These are phyloP conservation scores for Centruroides vittatus DNA, from an alignment of 1,140 invertebrate species.

Conservation along the genomic window DNA sequence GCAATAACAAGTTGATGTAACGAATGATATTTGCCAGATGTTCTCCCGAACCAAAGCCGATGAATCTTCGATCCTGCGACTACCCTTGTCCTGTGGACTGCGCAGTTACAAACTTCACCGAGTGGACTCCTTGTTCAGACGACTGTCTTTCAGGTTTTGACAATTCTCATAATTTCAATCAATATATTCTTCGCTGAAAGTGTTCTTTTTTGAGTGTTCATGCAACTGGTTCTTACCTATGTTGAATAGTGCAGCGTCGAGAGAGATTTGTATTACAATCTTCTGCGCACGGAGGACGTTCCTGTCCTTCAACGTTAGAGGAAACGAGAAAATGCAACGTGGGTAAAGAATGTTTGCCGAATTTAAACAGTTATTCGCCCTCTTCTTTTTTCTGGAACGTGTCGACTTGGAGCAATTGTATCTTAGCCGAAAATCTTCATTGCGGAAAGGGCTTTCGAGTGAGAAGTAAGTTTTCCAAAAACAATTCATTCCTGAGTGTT, in stretches of 20 bases:
- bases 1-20: no score
- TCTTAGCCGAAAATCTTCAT: slow-evolving; percentile 1
- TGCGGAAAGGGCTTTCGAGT: slow-evolving; percentile 44
- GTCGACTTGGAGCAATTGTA: no score
- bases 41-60: slow-evolving; percentile 4
- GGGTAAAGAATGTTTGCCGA: no score
- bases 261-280: slow-evolving; percentile 28
- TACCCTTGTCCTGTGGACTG: slow-evolving; percentile 29
- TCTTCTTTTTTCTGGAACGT: no score
- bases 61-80: slow-evolving; percentile 17
- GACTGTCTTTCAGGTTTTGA: slow-evolving; percentile 22
- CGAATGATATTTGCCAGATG: no score
- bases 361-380: no score
- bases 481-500: no score
- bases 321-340: slow-evolving; percentile 30
- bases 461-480: slow-evolving; percentile 35
- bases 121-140: slow-evolving; percentile 18
- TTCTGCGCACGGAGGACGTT: slow-evolving; percentile 25
- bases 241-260: not conserved
- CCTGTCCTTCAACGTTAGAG: slow-evolving; percentile 30
- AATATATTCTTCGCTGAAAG: no score
- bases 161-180: no score
- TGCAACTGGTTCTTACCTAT: no score
- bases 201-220: no score
- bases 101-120: slow-evolving; percentile 25